Evolutionary conservation across 2,888 invertebrate genomes (phyloP), one percentile per base, ranked within the genome.

Genomic region (Nasonovia ribisnigri): DNA sequence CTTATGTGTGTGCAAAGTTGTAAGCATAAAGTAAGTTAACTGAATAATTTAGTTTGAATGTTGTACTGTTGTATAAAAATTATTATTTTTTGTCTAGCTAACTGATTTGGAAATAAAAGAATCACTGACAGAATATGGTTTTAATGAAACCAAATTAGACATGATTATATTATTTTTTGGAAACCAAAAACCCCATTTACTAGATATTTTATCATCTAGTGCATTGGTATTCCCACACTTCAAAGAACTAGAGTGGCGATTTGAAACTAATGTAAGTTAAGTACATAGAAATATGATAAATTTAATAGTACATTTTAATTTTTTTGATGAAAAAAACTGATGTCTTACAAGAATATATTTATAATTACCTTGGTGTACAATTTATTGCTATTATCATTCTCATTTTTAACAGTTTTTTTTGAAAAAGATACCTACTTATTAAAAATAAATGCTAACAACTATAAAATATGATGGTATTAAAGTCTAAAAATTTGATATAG

Each of bases 231-330:
- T 94, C 1, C 92, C 94, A 84, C 92, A 94, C 46, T 94, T 94
- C 24, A 94, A 92, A n/a, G 94, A 94, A 84, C 60, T 94, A 26
- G 92, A 94, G n/a, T 94, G 94, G 94, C 92, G 94, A 57, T 94
- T 92, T 90, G 94, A 94, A 94, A 92, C 94, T 42, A 92, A 94
- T 60, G 94, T 94, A 94, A 89, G 89, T 54, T 92, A 29, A 88
- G 36, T 67, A 29, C 16, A 16, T 16, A 36, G n/a, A 67, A 67
- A 36, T 67, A 67, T n/a, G 5, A 67, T 46, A 1, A 36, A 57
- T 26, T 26, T 6, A 57, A 26, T 46, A 92, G 54, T 84, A 29
- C 29, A 26, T 60, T 92, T 88, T 6, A 29, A 26, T 84, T n/a
- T 54, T 84, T n/a, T 88, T 16, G 51, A 48, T 88, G 20, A 67